These are phyloP conservation scores for Coecobrya sp. DNA, from an alignment of 2,888 invertebrate genomes.

Conservation along the genomic window DNA sequence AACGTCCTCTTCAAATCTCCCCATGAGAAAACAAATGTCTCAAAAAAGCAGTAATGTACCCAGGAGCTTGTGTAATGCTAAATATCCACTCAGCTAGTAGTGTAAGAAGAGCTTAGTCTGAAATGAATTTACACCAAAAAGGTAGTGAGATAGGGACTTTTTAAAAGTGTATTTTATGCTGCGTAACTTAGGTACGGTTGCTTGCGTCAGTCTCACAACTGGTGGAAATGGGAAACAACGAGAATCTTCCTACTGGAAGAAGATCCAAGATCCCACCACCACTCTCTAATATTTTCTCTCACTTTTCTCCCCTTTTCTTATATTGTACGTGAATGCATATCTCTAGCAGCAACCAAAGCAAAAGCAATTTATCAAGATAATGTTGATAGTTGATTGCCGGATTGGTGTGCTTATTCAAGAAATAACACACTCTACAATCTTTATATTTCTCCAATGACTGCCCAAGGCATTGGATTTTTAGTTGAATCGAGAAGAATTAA, in stretches of 20 bases:
- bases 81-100: background rate
- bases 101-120: background rate
- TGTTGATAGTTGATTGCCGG: constrained; percentile 75
- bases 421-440: background rate
- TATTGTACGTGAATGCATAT: background rate
- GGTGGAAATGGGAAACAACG: background rate
- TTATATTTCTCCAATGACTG: background rate
- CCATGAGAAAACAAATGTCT: constrained; percentile 19
- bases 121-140: constrained; percentile 23
- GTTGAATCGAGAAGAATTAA: background rate
- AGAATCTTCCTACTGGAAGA: background rate
- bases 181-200: background rate
- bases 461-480: background rate
- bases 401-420: constrained; percentile 54
- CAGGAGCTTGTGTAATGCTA: background rate
- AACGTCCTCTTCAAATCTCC: constrained; percentile 42
- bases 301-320: constrained; percentile 12
- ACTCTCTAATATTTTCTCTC: constrained; percentile 25
- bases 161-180: background rate
- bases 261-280: background rate
- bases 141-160: constrained; percentile 23
- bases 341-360: constrained; percentile 31
- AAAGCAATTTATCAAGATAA: constrained; percentile 76
- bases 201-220: background rate
- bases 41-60: background rate